A percentile compares a stretch with the other conserved stretches of the same genome.
phyloP scores from a whole-genome alignment of 92 coral and sea anemone species.

The Isaurus tuberculatus region DNA sequence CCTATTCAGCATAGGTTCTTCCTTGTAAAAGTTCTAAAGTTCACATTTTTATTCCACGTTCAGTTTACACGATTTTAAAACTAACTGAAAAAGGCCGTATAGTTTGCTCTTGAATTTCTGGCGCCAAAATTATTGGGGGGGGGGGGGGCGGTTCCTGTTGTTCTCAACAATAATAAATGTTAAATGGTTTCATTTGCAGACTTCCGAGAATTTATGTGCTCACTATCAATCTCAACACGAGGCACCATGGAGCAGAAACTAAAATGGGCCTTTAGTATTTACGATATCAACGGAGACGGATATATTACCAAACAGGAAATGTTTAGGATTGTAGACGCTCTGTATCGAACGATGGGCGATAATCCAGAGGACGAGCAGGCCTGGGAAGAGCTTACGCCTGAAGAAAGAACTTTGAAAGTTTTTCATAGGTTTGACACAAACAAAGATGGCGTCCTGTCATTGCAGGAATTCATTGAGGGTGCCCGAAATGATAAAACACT shows the following conservation, averaged over 20 bases:
- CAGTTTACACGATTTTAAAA: too few relatives aligned
- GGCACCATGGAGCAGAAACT: slow-evolving; percentile 97
- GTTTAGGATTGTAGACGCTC: slow-evolving; percentile 93
- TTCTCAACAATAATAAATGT: too few relatives aligned
- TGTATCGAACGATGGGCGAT: slow-evolving; percentile 86
- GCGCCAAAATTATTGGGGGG: too few relatives aligned
- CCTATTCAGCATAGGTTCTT: too few relatives aligned
- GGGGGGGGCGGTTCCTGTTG: too few relatives aligned
- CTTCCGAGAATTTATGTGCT: slow-evolving; percentile 98
- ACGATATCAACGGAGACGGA: slow-evolving; percentile 96
- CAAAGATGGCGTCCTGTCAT: slow-evolving; percentile 91
- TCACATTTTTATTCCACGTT: too few relatives aligned
- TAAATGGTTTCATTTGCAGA: slow-evolving; percentile 59
- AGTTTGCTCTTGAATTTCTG: too few relatives aligned
- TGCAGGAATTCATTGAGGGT: slow-evolving; percentile 93
- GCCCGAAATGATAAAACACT: slow-evolving; percentile 93
- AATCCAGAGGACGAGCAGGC: slow-evolving; percentile 73
- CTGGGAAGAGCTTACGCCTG: slow-evolving; percentile 92
- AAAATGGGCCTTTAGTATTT: slow-evolving; percentile 95
- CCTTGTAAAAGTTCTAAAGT: too few relatives aligned
- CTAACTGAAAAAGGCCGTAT: too few relatives aligned
- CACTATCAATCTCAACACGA: slow-evolving; percentile 94
- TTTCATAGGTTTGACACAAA: slow-evolving; percentile 90
- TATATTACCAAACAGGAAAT: slow-evolving; percentile 94
- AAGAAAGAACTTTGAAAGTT: slow-evolving; percentile 92